phyloP scores from a whole-genome alignment of 2,888 invertebrate species.

The Xestia rhomboidea region DNA sequence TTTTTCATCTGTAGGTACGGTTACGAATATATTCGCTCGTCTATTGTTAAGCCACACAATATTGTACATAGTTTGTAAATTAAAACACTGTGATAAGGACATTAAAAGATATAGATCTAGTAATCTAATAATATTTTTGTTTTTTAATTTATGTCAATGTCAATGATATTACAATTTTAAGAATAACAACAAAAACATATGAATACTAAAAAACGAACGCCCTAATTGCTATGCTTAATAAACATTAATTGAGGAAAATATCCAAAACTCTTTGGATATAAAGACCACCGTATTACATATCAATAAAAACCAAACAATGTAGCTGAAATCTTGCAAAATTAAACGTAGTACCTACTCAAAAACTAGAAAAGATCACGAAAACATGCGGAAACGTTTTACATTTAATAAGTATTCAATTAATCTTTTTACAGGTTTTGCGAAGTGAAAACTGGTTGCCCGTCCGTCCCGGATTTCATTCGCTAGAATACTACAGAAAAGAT shows the following conservation, averaged over 20 bases:
- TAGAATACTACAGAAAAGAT: slow-evolving; percentile 50
- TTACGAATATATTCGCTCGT: not conserved
- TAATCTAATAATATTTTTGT: not conserved
- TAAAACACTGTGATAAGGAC: not conserved
- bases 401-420: too few species aligned
- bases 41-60: not conserved
- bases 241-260: too few species aligned
- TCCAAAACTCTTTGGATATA: too few species aligned
- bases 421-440: slow-evolving; percentile 39
- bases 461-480: slow-evolving; percentile 49
- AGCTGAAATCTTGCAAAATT: not conserved
- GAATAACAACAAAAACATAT: too few species aligned
- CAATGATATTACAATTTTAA: not conserved
- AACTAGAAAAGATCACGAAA: not conserved
- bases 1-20: too few species aligned
- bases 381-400: too few species aligned
- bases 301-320: not conserved
- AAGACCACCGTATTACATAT: too few species aligned
- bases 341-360: too few species aligned
- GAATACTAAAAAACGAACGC: too few species aligned
- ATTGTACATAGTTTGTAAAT: not conserved
- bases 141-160: not conserved
- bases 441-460: slow-evolving; percentile 45
- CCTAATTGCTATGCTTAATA: too few species aligned
- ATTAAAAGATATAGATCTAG: not conserved